Evolutionary conservation across 2,113 vertebrate genomes (phyloP), one percentile per base, ranked within the genome.

Genomic region (Chunga burmeisteri): DNA sequence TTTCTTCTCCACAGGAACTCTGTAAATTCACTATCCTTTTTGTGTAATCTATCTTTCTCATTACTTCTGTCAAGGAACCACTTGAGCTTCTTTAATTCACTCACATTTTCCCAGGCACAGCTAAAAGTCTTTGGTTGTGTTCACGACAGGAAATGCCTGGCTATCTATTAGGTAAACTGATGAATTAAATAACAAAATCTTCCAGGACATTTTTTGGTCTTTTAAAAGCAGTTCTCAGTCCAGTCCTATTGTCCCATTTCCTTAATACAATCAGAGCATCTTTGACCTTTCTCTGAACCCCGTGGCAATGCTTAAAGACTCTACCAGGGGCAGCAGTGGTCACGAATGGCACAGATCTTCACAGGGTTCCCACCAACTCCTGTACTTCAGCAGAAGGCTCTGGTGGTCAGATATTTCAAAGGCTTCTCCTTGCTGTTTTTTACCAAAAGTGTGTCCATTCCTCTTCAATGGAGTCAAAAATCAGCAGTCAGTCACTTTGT

Each of bases 111-210:
- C 88, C 92, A 92, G 87, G 82, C 68, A 56, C 30, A 74, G 87
- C 74, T 93, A n/a, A 88, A 93, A 96, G 93, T 58, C 63, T 86
- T 67, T 27, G 36, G 32, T 86, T 74, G 40, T 53, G 7, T 32
- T 77, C 72, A 36, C 1, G 7, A 13, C 75, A 96, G 95, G 92
- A 97, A 97, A 92, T 90, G 84, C 75, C 88, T 92, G 81, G 81
- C 73, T 92, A 88, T 91, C 81, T 79, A 15, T 47, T 70, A 73
- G 72, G 75, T 71, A 93, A 97, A 88, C 67, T 44, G 81, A 91
- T 70, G 5, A 49, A 94, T 38, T 81, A 49, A 84, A 77, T 53
- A 56, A 75, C 47, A 87, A 82, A 90, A 92, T 2, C 42, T 93
- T 86, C 65, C 68, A 77, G 82, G 87, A 63, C 22, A 75, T 36